These are phyloP conservation scores for Orestias chungarensis DNA, from an alignment of 2,797 vertebrate genomes.

Conservation along the genomic window DNA sequence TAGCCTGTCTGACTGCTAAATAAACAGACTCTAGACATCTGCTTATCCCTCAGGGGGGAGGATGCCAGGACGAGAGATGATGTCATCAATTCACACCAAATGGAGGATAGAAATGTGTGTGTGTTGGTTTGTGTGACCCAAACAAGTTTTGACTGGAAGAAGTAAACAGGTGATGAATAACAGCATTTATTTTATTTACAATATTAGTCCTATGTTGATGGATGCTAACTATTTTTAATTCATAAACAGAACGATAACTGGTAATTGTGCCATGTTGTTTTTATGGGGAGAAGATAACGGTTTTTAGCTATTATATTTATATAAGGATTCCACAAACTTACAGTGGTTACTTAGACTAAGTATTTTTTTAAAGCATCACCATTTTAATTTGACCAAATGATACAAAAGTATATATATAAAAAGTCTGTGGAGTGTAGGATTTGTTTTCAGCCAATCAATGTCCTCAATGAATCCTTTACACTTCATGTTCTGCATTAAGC, in stretches of 20 bases:
- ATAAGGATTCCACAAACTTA: not conserved
- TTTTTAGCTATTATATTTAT: too few species aligned
- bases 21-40: slow-evolving; percentile 59
- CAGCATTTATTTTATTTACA: too few species aligned
- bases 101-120: slow-evolving; percentile 16
- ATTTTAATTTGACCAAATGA: not conserved
- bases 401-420: not conserved
- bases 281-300: too few species aligned
- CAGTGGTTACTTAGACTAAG: too few species aligned
- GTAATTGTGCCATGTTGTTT: not conserved
- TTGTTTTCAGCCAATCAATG: too few species aligned
- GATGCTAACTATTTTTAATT: not conserved
- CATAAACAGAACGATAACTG: not conserved
- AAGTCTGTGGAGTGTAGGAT: too few species aligned
- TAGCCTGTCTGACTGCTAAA: slow-evolving; percentile 37
- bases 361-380: not conserved
- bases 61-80: slow-evolving; percentile 52
- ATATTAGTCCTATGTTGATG: not conserved
- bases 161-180: not conserved
- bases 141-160: slow-evolving; percentile 9
- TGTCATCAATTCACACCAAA: slow-evolving; percentile 65
- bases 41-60: slow-evolving; percentile 52
- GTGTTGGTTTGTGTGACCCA: slow-evolving; percentile 17
- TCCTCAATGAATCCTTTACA: too few species aligned
- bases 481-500: too few species aligned